A percentile compares a stretch with the other conserved stretches of the same genome.
Conservation (phyloP, 1,140 invertebrate species). For the Drosophila elegans region DNA sequence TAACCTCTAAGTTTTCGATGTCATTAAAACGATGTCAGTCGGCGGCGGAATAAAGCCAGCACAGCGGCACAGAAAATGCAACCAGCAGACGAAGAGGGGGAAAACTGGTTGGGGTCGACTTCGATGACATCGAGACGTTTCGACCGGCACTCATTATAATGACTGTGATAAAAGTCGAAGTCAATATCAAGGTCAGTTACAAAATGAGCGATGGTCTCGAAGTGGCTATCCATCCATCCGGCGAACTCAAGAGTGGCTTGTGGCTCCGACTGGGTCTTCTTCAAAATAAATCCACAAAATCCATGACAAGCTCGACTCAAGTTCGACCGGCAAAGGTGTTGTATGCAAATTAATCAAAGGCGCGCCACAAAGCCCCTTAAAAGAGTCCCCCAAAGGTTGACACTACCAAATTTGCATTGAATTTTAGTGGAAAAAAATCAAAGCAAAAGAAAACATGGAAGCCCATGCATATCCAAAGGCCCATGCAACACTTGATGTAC, state of each 20-base stretch:
- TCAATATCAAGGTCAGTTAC: conserved; percentile 83
- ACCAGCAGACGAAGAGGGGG: conserved; percentile 23
- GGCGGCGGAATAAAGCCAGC: conserved; percentile 33
- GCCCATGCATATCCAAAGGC: conserved; percentile 11
- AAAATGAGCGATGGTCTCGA: conserved; percentile 50
- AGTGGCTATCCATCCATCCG: conserved; percentile 12
- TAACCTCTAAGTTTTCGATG: conserved; percentile 74
- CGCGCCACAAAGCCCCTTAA: conserved; percentile 45
- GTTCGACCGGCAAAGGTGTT: conserved; percentile 64
- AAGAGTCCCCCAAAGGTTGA: conserved; percentile 44
- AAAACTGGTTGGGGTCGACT: conserved; percentile 64
- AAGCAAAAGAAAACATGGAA: conserved; percentile 33
- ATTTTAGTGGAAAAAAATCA: conserved; percentile 33
- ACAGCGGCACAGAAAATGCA: conserved; percentile 35
- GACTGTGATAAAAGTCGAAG: conserved; percentile 50
- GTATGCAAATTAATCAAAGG: conserved; percentile 66
- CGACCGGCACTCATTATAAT: conserved; percentile 57
- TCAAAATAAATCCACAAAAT: conserved; percentile 5
- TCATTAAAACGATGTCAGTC: conserved; percentile 76
- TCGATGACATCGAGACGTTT: conserved; percentile 51
- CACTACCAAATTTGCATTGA: conserved; percentile 71
- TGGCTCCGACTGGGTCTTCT: conserved; percentile 17
- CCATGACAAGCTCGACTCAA: conserved; percentile 31
- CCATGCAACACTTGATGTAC: conserved; percentile 33
- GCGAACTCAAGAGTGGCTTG: conserved; percentile 42